Percentiles rank a stretch among this genome's conserved stretches.
Evolutionary conservation across 2,797 vertebrate genomes (phyloP).

Genomic region (Clarias platycephalus): DNA sequence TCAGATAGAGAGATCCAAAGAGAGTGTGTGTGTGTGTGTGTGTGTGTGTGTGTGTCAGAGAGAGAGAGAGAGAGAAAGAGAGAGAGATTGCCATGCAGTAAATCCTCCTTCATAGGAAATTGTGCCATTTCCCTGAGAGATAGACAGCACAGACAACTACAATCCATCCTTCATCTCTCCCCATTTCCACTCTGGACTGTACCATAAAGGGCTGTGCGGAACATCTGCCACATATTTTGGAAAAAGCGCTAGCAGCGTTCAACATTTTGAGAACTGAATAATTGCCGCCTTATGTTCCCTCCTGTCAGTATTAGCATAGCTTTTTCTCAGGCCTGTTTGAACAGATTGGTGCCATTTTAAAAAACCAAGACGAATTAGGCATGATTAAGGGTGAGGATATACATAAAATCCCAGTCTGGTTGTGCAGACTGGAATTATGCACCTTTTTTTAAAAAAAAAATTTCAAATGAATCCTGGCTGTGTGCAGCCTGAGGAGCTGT

Average conservation of each 20-base stretch:
- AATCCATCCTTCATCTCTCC: conserved; percentile 15
- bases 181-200: conserved; percentile 14
- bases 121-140: conserved; percentile 39
- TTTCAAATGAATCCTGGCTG: conserved; percentile 61
- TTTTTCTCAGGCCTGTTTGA: conserved; percentile 38
- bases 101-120: conserved; percentile 66
- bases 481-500: conserved; percentile 62
- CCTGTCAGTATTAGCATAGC: conserved; percentile 43
- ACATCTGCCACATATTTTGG: conserved; percentile 34
- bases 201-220: conserved; percentile 16
- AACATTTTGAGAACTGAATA: neutral
- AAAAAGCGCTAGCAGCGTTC: conserved; percentile 8
- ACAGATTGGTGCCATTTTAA: conserved; percentile 46
- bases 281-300: conserved; percentile 37
- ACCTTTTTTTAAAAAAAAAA: conserved; percentile 35
- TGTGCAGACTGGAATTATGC: conserved; percentile 62
- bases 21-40: conserved; percentile 20
- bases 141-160: conserved; percentile 32
- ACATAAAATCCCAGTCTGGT: conserved; percentile 50
- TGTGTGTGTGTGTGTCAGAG: too few relatives aligned
- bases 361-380: conserved; percentile 41
- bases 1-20: conserved; percentile 60
- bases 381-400: conserved; percentile 44
- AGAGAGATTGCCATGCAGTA: conserved; percentile 63
- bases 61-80: conserved; percentile 54